A percentile compares a stretch with the other conserved stretches of the same genome.
Evolutionary conservation across 2,888 invertebrate genomes (phyloP).

Genomic region (Euplagia quadripunctaria): DNA sequence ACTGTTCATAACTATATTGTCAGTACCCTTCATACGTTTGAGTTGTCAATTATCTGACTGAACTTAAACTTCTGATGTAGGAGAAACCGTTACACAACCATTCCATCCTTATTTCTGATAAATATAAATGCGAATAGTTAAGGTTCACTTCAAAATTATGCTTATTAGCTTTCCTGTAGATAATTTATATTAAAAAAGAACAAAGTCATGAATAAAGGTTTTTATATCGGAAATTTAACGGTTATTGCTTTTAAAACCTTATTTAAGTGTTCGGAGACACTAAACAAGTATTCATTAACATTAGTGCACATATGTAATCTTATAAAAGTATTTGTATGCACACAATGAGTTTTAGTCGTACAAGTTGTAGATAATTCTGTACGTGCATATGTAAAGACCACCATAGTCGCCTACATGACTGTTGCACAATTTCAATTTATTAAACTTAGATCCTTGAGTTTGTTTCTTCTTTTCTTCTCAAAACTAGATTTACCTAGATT

Average conservation of each 20-base stretch:
- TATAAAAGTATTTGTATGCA: not conserved
- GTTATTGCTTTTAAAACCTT: conserved; percentile 28
- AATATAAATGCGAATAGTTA: conserved; percentile 18
- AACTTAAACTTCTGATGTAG: not conserved
- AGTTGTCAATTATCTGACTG: not conserved
- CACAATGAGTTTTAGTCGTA: not conserved
- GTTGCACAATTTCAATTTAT: too few species aligned
- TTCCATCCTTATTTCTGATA: not conserved
- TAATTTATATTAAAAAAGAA: not conserved
- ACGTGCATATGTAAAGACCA: not conserved
- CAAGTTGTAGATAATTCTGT: not conserved
- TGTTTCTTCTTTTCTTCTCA: too few species aligned
- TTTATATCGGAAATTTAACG: conserved; percentile 27
- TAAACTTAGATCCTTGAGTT: too few species aligned
- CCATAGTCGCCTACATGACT: not conserved
- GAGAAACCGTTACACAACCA: conserved; percentile 9
- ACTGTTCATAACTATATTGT: too few species aligned
- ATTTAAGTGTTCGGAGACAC: conserved; percentile 24
- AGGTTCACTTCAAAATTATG: conserved; percentile 6
- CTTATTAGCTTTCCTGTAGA: conserved; percentile 2
- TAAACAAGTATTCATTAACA: conserved; percentile 20
- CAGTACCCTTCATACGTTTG: too few species aligned
- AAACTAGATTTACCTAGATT: too few species aligned
- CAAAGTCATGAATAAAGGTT: conserved; percentile 7
- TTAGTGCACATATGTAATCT: conserved; percentile 15